Evolutionary conservation across 2,888 invertebrate genomes (phyloP).

Genomic region (Hydrotaea diabolus): DNA sequence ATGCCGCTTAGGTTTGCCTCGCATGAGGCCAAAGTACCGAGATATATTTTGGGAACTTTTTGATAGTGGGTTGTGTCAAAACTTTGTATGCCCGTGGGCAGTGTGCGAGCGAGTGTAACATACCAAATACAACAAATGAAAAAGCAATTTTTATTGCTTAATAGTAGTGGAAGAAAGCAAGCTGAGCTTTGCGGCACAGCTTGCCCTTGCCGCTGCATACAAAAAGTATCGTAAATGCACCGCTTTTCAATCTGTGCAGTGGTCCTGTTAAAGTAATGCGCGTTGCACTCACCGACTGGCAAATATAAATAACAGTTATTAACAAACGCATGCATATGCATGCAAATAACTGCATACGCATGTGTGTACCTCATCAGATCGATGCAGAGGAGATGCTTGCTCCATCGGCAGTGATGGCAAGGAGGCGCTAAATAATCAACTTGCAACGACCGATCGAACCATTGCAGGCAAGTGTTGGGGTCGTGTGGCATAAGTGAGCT

Average conservation of each 20-base stretch:
- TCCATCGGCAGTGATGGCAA: constrained; percentile 13
- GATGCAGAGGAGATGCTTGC: neutral
- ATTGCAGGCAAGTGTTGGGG: constrained; percentile 41
- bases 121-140: constrained; percentile 49
- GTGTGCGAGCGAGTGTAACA: neutral
- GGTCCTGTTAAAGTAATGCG: neutral
- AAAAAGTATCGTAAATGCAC: neutral
- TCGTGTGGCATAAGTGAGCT: constrained; percentile 65
- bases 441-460: neutral
- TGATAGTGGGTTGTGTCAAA: constrained; percentile 14
- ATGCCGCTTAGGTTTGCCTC: neutral
- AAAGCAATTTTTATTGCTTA: constrained; percentile 69
- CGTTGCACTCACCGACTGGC: neutral
- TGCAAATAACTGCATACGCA: constrained; percentile 6
- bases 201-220: neutral
- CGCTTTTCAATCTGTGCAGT: constrained; percentile 17
- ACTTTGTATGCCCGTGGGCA: constrained; percentile 5
- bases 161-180: constrained; percentile 47
- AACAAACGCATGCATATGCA: constrained; percentile 37
- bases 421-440: constrained; percentile 59
- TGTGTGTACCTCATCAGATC: neutral
- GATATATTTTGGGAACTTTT: neutral
- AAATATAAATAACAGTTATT: constrained; percentile 57
- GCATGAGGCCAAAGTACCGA: neutral
- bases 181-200: too few relatives aligned